These are phyloP conservation scores for Ectemnius cavifrons DNA, from an alignment of 2,888 invertebrate species.

Conservation along the genomic window DNA sequence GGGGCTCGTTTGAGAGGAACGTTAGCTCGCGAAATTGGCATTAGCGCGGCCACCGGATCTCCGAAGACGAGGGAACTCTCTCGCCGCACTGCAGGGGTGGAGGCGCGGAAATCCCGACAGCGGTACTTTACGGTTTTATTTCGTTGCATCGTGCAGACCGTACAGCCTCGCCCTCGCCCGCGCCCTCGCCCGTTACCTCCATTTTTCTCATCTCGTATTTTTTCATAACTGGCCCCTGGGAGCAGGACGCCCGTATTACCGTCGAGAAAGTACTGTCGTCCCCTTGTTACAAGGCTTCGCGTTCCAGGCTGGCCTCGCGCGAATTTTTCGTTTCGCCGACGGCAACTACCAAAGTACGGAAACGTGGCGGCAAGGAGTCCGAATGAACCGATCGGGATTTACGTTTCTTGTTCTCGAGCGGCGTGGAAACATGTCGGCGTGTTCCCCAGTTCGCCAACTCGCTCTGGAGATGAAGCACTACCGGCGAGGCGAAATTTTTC, in stretches of 20 bases:
- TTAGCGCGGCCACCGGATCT: too few species aligned
- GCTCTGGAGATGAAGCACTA: constrained; percentile 3
- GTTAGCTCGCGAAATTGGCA: too few species aligned
- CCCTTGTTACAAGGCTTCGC: background rate
- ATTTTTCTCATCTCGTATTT: constrained; percentile 63
- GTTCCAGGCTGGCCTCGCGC: background rate
- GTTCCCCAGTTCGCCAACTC: background rate
- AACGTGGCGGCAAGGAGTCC: background rate
- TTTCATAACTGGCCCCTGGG: constrained; percentile 62
- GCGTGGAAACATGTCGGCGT: constrained; percentile 1
- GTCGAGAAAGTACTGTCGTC: constrained; percentile 54
- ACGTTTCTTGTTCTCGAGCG: background rate
- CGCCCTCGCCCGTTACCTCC: constrained; percentile 36
- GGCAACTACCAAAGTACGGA: too few species aligned
- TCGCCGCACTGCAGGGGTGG: background rate
- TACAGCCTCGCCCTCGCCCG: constrained; percentile 34
- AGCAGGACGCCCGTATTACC: constrained; percentile 19
- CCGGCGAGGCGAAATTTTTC: constrained; percentile 59
- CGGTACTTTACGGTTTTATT: constrained; percentile 57
- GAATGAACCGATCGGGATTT: background rate
- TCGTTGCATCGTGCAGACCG: constrained; percentile 30
- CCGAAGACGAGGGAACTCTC: too few species aligned
- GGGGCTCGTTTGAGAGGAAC: too few species aligned
- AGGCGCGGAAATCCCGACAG: constrained; percentile 43
- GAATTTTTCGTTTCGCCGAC: background rate